Base-by-base conservation (phyloP, 2,888 invertebrate species). In the Harpalus rubripes region DNA sequence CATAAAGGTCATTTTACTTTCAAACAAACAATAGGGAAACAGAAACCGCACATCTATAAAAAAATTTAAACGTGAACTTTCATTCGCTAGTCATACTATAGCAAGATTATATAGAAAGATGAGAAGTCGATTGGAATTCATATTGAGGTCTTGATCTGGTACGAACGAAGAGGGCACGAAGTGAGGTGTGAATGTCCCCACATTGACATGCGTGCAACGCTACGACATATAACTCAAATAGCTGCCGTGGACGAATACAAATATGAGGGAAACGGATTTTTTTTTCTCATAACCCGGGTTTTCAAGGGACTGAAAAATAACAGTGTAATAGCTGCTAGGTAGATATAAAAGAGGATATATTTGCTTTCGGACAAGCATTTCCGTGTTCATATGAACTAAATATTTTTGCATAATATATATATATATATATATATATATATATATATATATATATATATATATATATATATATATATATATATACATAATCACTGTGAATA, bases 231-330 rank as follows among this genome's bases (percentile, higher is more conserved):
- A 65, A 81, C 59, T 15, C 81, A 63, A 61, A 81, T 81, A 39
- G 65, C 58, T 72, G 74, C n/a, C 72, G 16, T 72, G 26, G 68
- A 59, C 82, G 82, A 82, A 82, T 82, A 72, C 82, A 82, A 82
- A 82, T 72, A 82, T n/a, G 72, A 72, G 72, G 58, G 72, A 56
- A 65, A 56, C 12, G 15, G 81, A 68, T 56, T 68, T 81, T 81
- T 22, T 68, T 81, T 68, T 52, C 81, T 81, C 81, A 81, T 81
- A 81, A 82, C 58, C 16, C 72, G 82, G 82, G 68, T 81, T 81
- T 81, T n/a, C 18, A 44, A 39, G 68, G 63, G 68, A 68, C 12
- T 15, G 68, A 68, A 81, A 41, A 68, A 68, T 68, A 68, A 68
- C 68, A 68, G 32, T 41, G 68, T 68, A 68, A 68, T 68, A 68